Evolutionary conservation across 2,888 invertebrate genomes (phyloP).

Genomic region (Pristionchus mayeri): DNA sequence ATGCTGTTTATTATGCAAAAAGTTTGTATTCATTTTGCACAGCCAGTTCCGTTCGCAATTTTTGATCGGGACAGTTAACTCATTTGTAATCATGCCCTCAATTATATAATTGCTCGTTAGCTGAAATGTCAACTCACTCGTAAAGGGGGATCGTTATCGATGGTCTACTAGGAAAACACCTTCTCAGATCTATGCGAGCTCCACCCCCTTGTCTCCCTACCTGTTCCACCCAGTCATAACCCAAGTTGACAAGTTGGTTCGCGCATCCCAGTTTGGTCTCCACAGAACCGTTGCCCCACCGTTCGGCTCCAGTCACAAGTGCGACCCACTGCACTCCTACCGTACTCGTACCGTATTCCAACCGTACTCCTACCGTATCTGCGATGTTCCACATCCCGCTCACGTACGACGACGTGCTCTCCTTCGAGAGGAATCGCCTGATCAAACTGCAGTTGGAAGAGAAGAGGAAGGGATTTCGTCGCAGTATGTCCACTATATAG

Average conservation of each 20-base stretch:
- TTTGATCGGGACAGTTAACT: too few species aligned
- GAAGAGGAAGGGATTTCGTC: conserved; percentile 32
- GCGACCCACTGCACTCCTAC: too few species aligned
- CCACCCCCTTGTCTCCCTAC: neutral
- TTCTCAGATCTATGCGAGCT: neutral
- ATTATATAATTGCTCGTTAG: too few species aligned
- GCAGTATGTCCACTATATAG: conserved; percentile 7
- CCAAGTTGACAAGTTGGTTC: too few species aligned
- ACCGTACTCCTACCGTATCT: neutral
- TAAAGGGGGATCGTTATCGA: too few species aligned
- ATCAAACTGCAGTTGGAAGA: neutral
- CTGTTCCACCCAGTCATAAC: neutral
- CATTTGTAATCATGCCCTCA: too few species aligned
- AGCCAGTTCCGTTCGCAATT: too few species aligned
- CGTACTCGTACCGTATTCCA: neutral
- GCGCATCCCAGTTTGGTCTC: too few species aligned
- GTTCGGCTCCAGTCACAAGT: neutral
- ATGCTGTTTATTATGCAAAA: too few species aligned
- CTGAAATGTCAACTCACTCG: too few species aligned
- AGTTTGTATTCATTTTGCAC: too few species aligned
- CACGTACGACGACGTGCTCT: neutral
- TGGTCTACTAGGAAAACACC: too few species aligned
- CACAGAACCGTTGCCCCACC: neutral
- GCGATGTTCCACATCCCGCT: conserved; percentile 21
- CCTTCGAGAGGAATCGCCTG: neutral